phyloP scores from a whole-genome alignment of 2,888 invertebrate genomes.

The Esperia sulphurella region DNA sequence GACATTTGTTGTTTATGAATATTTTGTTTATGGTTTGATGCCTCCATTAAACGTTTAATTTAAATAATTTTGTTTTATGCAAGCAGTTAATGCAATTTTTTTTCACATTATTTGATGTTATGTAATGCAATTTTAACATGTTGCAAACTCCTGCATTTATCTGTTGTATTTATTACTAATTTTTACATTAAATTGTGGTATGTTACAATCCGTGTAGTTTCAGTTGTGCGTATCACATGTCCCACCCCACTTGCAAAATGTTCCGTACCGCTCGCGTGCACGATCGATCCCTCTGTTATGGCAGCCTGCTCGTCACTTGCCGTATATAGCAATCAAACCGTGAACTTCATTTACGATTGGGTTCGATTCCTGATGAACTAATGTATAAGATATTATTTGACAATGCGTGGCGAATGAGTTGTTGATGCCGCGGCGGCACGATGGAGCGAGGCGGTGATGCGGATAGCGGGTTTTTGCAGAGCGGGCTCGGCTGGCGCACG shows the following conservation, averaged over 20 bases:
- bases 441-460: conserved; percentile 4
- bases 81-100: conserved; percentile 78
- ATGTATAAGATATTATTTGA: background rate
- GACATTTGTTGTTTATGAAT: conserved; percentile 75
- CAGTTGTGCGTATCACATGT: conserved; percentile 66
- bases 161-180: conserved; percentile 84
- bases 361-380: conserved; percentile 4
- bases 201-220: conserved; percentile 81
- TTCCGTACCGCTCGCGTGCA: conserved; percentile 19
- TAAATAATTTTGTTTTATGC: conserved; percentile 78
- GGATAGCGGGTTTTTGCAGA: conserved; percentile 46
- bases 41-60: conserved; percentile 77
- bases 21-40: conserved; percentile 76
- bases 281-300: background rate
- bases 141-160: conserved; percentile 84
- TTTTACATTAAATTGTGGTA: conserved; percentile 86
- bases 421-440: conserved; percentile 4
- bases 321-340: no score
- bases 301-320: no score
- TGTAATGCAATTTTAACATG: conserved; percentile 79
- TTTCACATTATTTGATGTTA: conserved; percentile 80
- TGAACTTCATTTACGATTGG: background rate
- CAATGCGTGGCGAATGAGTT: conserved; percentile 5
- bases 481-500: conserved; percentile 43
- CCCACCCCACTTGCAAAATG: conserved; percentile 44